Base-by-base conservation (phyloP, 64 coral and sea anemone species). In the Porites lutea region DNA sequence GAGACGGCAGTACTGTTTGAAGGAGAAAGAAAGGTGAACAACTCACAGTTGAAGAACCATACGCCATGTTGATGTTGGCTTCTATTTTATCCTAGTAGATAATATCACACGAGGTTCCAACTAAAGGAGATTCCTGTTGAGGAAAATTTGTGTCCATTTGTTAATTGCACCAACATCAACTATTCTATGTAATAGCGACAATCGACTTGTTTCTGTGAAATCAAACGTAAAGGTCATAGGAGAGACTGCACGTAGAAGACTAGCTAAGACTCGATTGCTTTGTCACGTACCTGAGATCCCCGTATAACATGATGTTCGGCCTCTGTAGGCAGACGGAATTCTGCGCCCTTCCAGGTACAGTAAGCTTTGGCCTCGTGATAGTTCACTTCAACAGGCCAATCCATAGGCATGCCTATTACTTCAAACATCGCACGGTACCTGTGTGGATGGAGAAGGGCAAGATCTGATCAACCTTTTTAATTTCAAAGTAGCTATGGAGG, bases 251-350 rank as follows among this genome's bases (percentile, higher is more conserved):
- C 2, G 5, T 55, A 55, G 11, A 54, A 5, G 52, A 54, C 52
- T 54, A 9, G 9, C 4, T 54, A 55, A 7, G 53, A 55, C 53
- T 55, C 5, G 2, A 55, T 55, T 7, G 5, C 5, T 55, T 11
- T 55, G 53, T 11, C 53, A 7, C 46, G 46, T 75, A 93, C 92
- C 92, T 93, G 92, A 9, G 92, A 85, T 82, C 92, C 92, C 3
- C 92, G 87, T 65, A 93, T 89, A 46, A 78, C 86, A 83, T 93
- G 92, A 79, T 93, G 86, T 59, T 93, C 92, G n/a, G 92, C 92
- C 77, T 93, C 92, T n/a, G 92, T 93, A 2, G 82, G 86, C 52
- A 93, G 74, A 43, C 92, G 81, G 50, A 73, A 93, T 3, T 88
- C 85, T 7, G 92, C 27, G 2, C 92, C 92, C 12, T 82, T 93